phyloP scores from a whole-genome alignment of 2,113 vertebrate species.

The Gobiocypris rarus region DNA sequence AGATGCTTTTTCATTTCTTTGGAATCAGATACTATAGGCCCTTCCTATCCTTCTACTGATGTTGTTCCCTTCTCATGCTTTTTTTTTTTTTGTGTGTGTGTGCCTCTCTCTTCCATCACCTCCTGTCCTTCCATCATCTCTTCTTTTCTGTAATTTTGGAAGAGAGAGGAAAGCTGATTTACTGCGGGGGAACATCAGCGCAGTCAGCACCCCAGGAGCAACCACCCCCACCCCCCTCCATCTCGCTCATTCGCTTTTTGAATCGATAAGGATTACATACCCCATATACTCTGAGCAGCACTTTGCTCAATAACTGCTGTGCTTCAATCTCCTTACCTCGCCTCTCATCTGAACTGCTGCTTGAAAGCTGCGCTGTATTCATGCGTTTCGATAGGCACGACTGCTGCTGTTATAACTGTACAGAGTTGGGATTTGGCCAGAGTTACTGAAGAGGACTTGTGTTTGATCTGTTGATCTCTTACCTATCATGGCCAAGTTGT shows the following conservation, averaged over 20 bases:
- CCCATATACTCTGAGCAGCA: conserved; percentile 11
- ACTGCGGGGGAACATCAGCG: background rate
- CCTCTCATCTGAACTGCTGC: conserved; percentile 17
- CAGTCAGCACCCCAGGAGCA: conserved; percentile 3
- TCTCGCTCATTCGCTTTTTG: background rate
- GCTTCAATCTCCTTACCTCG: conserved; percentile 22
- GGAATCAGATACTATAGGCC: background rate
- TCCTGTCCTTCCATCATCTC: background rate
- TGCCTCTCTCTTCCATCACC: background rate
- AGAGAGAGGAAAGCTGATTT: conserved; percentile 17
- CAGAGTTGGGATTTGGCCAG: background rate
- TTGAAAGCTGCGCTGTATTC: background rate
- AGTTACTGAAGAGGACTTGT: background rate
- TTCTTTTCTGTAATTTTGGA: conserved; percentile 28
- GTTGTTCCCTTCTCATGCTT: background rate
- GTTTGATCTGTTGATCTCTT: background rate
- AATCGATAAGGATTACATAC: conserved; percentile 40
- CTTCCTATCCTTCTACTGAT: background rate
- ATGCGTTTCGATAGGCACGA: background rate
- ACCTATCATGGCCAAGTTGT: no score
- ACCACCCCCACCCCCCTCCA: background rate
- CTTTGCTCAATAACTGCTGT: conserved; percentile 20
- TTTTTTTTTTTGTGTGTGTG: background rate
- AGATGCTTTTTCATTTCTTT: background rate
- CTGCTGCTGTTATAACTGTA: background rate